Evolutionary conservation across 1,140 invertebrate species (phyloP), one percentile per base, ranked within the genome.

Genomic region (Triops longicaudatus): DNA sequence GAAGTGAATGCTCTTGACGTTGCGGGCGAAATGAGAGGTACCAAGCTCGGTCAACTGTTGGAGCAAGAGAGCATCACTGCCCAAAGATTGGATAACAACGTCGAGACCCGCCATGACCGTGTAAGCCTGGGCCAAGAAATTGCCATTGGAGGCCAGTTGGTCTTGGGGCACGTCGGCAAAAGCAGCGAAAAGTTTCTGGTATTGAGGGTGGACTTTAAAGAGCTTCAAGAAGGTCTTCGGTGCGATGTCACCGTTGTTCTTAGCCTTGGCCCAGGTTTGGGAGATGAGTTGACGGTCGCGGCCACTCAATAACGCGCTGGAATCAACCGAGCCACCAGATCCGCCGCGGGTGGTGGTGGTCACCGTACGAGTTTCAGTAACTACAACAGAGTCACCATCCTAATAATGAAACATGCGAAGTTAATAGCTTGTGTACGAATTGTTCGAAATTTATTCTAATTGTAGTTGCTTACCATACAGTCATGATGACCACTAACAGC

Each of bases 71-170:
- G n/a, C n/a, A n/a, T n/a, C n/a, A n/a, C n/a, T n/a, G n/a, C n/a
- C n/a, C n/a, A n/a, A n/a, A n/a, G n/a, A n/a, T n/a, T n/a, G n/a
- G n/a, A n/a, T n/a, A n/a, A n/a, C n/a, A n/a, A n/a, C n/a, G n/a
- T n/a, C n/a, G n/a, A n/a, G n/a, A n/a, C n/a, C n/a, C n/a, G n/a
- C n/a, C n/a, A n/a, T n/a, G n/a, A n/a, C n/a, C n/a, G n/a, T n/a
- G n/a, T n/a, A 85, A 17, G 88, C 88, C 82, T 93, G 91, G 0
- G 90, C 89, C 79, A 89, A 87, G 79, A 92, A 89, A 79, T 87
- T 88, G 22, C 87, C 85, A 81, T 89, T 90, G 0, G 80, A 78
- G 5, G 82, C 72, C 76, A 91, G 84, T 78, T 91, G 86, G 0
- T 88, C 84, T 10, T 87, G 77, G 0, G 88, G 83, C 1, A 88